Base-by-base conservation (phyloP, 2,797 vertebrate genomes). In the Erethizon dorsatum region DNA sequence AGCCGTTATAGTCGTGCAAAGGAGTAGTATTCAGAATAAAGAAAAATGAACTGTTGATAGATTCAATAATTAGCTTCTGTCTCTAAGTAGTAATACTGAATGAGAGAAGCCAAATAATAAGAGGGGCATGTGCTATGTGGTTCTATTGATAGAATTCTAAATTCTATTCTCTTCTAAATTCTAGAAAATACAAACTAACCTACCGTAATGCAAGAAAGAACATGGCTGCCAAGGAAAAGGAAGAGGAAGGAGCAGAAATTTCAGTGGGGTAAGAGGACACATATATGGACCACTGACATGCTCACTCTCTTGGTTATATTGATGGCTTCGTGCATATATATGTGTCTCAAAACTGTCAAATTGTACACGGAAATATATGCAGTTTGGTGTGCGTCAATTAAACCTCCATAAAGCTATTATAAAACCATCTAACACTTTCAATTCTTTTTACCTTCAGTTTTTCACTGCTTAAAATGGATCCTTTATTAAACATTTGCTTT, bases 401-500 rank as follows among this genome's bases (percentile, higher is more conserved):
- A 24, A 59, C 31, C 6, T 88, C 37, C 88, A 45, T 83, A 71
- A 90, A 95, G 14, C 20, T 82, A 31, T 31, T 91, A 71, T 80
- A 56, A 59, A 83, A 57, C 75, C 17, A 73, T 22, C 45, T 88
- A 71, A 20, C 14, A 84, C 37, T 61, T 94, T 82, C 22, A 33
- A 13, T 83, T 80, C 13, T 91, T 52, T 63, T 83, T 75, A 84
- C 5, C 17, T 87, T 24, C 3, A 17, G 6, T 15, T 84, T 95
- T 90, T 85, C 45, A 69, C n/a, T 71, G 52, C 65, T 56, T 47
- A 50, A 90, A 96, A 45, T 26, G 33, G 13, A 73, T 56, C 47
- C 8, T 92, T 78, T 61, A 77, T 90, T 93, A 82, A 88, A 77
- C 10, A 15, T 77, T 61, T 94, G 65, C 4, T 88, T 88, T 90